Conservation (phyloP, 92 coral and sea anemone genomes). For the Epizoanthus rinbou region DNA sequence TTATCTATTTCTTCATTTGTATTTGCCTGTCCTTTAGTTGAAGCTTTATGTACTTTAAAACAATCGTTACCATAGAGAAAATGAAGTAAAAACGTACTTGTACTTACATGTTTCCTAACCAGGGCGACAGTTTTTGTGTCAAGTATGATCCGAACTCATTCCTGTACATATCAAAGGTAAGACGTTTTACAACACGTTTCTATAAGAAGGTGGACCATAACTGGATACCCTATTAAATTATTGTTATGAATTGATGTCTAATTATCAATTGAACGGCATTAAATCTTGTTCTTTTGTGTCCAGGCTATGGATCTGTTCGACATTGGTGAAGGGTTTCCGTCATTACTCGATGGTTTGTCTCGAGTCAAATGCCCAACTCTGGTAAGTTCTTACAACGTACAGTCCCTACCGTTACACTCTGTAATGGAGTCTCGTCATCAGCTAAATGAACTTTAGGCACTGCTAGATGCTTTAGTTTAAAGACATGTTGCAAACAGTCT, state of each 20-base stretch:
- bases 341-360: conserved; percentile 81
- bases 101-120: background rate
- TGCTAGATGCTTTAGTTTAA: no score
- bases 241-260: background rate
- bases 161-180: conserved; percentile 93
- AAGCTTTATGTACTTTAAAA: background rate
- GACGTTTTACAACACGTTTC: background rate
- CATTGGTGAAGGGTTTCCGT: conserved; percentile 87
- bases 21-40: background rate
- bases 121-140: conserved; percentile 95
- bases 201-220: background rate
- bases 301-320: conserved; percentile 99
- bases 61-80: background rate
- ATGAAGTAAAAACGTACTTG: background rate
- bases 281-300: background rate
- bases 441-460: no score
- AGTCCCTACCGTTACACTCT: background rate
- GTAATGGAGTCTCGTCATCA: background rate
- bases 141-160: conserved; percentile 96
- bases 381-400: conserved; percentile 57
- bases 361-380: conserved; percentile 86
- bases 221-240: background rate
- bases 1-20: background rate
- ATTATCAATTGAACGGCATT: background rate
- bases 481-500: no score